Conservation (phyloP, 2,113 vertebrate genomes). For the Odontophorus gujanensis region DNA sequence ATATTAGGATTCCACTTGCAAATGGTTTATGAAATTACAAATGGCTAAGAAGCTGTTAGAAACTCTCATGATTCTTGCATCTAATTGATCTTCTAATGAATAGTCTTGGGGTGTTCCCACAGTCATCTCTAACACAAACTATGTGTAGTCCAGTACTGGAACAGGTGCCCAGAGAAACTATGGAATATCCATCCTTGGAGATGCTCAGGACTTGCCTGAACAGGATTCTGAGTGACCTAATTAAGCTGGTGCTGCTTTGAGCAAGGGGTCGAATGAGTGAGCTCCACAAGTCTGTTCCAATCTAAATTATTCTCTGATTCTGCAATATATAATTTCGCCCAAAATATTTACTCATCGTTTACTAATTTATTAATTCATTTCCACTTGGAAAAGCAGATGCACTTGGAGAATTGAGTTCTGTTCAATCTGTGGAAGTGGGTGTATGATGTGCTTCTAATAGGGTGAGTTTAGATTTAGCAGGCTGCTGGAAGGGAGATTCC, state of each 20-base stretch:
- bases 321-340: background rate
- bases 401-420: background rate
- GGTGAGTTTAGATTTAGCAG: background rate
- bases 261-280: background rate
- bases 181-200: background rate
- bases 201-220: background rate
- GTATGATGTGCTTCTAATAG: background rate
- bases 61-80: background rate
- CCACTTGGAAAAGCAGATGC: background rate
- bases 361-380: background rate
- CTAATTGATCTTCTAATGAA: conserved; percentile 14
- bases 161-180: background rate
- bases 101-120: background rate
- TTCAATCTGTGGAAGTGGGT: background rate
- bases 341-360: background rate
- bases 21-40: background rate
- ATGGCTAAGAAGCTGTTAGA: background rate
- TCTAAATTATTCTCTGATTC: background rate
- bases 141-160: background rate
- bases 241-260: background rate
- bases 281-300: background rate
- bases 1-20: background rate
- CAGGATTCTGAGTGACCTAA: background rate
- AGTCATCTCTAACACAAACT: background rate
- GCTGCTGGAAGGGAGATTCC: background rate